Evolutionary conservation across 2,797 vertebrate genomes (phyloP), one percentile per base, ranked within the genome.

Genomic region (Mastacembelus armatus): DNA sequence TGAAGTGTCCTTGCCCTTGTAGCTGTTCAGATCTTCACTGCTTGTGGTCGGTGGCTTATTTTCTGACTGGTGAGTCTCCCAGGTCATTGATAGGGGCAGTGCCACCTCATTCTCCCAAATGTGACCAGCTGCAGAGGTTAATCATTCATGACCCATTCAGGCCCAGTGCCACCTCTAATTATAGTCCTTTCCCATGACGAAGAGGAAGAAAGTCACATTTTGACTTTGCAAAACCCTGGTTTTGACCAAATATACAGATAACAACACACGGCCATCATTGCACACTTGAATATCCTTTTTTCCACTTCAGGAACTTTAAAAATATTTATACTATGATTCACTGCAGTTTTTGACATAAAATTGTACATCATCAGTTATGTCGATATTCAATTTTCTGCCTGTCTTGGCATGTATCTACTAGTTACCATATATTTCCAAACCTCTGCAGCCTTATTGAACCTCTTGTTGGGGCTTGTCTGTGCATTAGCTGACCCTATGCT

Each of bases 41-140:
- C 40, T 71, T 29, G 44, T 64, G 44, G 22, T 78, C 57, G 61
- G 61, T 56, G 38, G 45, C 61, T 72, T 70, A 15, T 51, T 80
- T 76, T 77, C 35, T 64, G 27, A 70, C 50, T 35, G 63, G 44
- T 74, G 65, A 81, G 40, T 66, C 68, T 87, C 75, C 75, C 49
- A 74, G 85, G 78, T 85, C 80, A 84, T 70, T 80, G 51, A 47
- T 72, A 61, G 71, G 71, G 75, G 40, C 79, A 71, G 36, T 35
- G 48, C 38, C 58, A 61, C 69, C 69, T 72, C 72, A 58, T 64
- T 64, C 56, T 83, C 85, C 85, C 86, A 82, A 75, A 86, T 72
- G 84, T 72, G 82, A 60, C 91, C 91, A 92, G 91, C 89, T 93
- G 92, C 61, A 86, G 77, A 90, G 90, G 91, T 91, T 88, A 90